These are phyloP conservation scores for Aspidiotus destructor DNA, from an alignment of 2,888 invertebrate genomes.

Conservation along the genomic window DNA sequence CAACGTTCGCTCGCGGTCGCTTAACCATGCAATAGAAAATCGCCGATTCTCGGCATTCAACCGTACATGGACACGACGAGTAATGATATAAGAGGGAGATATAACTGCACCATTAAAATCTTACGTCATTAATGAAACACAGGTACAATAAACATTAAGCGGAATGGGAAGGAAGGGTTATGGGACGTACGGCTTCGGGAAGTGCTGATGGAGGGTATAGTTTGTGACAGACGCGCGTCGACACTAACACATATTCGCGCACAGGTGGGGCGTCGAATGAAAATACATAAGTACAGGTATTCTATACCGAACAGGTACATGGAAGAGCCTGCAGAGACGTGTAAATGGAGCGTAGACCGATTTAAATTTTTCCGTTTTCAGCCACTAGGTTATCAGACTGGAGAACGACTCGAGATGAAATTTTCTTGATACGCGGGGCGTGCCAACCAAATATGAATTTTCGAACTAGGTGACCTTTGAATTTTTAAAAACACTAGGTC, in stretches of 20 bases:
- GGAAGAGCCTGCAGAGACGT: no score
- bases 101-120: constrained; percentile 26
- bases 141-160: not conserved
- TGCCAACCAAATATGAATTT: no score
- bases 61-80: constrained; percentile 26
- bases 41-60: constrained; percentile 7
- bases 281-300: not conserved
- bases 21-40: constrained; percentile 24
- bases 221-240: constrained; percentile 12
- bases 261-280: not conserved
- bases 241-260: not conserved
- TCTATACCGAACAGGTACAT: not conserved
- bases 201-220: constrained; percentile 14
- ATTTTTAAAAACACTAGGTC: no score
- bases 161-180: constrained; percentile 4
- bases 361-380: no score
- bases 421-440: no score
- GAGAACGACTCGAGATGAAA: no score
- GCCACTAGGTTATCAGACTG: no score
- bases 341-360: no score
- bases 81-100: constrained; percentile 9
- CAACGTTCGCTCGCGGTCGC: constrained; percentile 17
- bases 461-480: no score
- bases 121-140: constrained; percentile 25
- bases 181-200: constrained; percentile 4